Evolutionary conservation across 1,140 invertebrate species (phyloP).

Genomic region (Ptiloglossa arizonensis): DNA sequence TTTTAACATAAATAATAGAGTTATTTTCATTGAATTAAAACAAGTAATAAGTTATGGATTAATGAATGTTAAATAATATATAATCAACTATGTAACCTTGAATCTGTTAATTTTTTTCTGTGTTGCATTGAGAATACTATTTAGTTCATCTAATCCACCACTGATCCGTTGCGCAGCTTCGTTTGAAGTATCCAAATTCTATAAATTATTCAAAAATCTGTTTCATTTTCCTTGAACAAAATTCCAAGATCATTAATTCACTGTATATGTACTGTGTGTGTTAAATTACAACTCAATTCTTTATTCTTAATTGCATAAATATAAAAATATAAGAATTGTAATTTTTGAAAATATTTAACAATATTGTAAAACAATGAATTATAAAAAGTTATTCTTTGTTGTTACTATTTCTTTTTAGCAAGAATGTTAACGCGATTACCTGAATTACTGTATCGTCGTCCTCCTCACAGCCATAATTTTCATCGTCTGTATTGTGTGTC

Average conservation of each 20-base stretch:
- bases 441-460: conserved; percentile 58
- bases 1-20: background rate
- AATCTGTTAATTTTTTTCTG: conserved; percentile 94
- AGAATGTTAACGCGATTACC: conserved; percentile 57
- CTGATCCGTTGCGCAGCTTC: conserved; percentile 88
- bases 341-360: background rate
- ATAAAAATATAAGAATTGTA: background rate
- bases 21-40: background rate
- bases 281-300: no score
- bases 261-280: background rate
- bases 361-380: background rate
- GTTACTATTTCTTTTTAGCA: background rate
- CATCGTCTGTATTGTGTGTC: conserved; percentile 48
- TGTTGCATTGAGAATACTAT: conserved; percentile 89
- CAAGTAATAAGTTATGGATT: background rate
- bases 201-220: conserved; percentile 33
- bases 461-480: conserved; percentile 58
- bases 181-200: conserved; percentile 87
- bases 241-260: background rate
- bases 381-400: no score
- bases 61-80: background rate
- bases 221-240: background rate
- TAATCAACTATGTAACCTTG: conserved; percentile 83
- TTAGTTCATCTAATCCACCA: conserved; percentile 91
- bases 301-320: no score